Percentiles rank a stretch among this genome's conserved stretches.
phyloP scores from a whole-genome alignment of 2,888 invertebrate genomes.

The Seladonia tumulorum region DNA sequence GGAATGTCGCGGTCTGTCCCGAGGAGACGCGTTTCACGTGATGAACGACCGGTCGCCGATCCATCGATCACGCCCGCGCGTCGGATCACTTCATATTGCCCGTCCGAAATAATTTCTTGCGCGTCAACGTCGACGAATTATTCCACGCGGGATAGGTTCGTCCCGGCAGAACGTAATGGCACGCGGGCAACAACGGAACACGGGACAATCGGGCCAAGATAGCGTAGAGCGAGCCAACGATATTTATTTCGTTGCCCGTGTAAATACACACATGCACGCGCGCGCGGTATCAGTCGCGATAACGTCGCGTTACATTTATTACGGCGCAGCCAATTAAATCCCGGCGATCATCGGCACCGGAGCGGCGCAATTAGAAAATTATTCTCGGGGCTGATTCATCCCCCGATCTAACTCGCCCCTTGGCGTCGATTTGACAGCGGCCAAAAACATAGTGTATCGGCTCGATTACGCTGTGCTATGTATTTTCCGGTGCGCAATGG shows the following conservation, averaged over 20 bases:
- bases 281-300: constrained; percentile 34
- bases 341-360: constrained; percentile 16
- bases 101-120: background rate
- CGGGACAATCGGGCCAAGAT: background rate
- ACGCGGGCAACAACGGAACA: background rate
- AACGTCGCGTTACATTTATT: constrained; percentile 49
- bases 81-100: background rate
- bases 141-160: constrained; percentile 4
- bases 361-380: constrained; percentile 23
- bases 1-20: background rate
- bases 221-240: constrained; percentile 24
- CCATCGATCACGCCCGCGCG: background rate
- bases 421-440: background rate
- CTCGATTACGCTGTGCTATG: background rate
- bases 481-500: background rate
- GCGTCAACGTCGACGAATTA: constrained; percentile 5
- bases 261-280: background rate
- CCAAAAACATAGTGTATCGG: background rate
- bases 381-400: background rate
- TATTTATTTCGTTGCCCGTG: constrained; percentile 37
- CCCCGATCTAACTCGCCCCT: background rate
- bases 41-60: background rate
- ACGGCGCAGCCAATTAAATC: constrained; percentile 41
- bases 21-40: background rate
- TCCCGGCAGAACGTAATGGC: background rate